phyloP scores from a whole-genome alignment of 2,797 vertebrate species.

The Luscinia luscinia region DNA sequence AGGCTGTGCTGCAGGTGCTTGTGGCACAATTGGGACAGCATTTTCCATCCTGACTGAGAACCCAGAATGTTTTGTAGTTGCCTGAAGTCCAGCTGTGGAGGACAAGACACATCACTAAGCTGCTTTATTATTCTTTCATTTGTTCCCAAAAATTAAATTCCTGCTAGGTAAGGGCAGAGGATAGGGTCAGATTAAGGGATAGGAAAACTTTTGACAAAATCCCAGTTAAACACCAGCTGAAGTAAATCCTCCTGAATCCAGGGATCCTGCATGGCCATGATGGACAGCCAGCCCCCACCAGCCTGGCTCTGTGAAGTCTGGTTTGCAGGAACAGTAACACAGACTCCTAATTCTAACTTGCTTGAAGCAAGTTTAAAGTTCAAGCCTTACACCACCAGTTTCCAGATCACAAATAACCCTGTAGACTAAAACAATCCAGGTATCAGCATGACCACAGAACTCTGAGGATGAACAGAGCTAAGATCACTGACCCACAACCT shows the following conservation, averaged over 20 bases:
- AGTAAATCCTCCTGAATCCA: background rate
- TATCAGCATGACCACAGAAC: background rate
- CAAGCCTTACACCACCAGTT: background rate
- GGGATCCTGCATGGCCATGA: background rate
- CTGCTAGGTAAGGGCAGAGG: background rate
- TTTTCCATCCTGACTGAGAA: constrained; percentile 97
- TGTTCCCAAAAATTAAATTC: background rate
- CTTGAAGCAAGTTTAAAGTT: background rate
- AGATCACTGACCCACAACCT: background rate
- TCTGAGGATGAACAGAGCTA: background rate
- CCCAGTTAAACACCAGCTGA: background rate
- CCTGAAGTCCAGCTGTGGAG: constrained; percentile 86
- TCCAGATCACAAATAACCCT: background rate
- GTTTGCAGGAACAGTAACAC: background rate
- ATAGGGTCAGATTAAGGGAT: background rate
- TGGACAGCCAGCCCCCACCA: background rate
- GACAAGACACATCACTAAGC: constrained; percentile 49
- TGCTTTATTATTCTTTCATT: background rate
- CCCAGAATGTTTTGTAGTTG: constrained; percentile 90
- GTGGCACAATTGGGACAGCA: constrained; percentile 91
- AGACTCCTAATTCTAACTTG: background rate
- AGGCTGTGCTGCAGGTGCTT: constrained; percentile 91
- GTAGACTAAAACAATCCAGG: background rate
- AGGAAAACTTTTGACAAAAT: background rate
- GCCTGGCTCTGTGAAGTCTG: background rate